Evolutionary conservation across 2,888 invertebrate genomes (phyloP).

Genomic region (Oeneis ivallda): DNA sequence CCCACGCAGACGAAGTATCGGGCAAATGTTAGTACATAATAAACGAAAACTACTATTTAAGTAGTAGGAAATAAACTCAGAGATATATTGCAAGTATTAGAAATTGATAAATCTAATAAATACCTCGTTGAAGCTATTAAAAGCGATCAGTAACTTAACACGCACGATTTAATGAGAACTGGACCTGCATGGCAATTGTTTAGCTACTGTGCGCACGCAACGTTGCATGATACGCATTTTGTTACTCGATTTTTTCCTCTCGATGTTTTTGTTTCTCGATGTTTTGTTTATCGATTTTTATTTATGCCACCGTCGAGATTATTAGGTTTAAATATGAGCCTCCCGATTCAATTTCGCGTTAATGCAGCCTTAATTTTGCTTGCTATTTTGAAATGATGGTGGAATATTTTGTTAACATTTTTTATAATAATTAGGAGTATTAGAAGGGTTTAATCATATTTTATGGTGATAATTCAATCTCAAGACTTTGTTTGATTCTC

Average conservation of each 20-base stretch:
- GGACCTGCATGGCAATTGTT: slow-evolving; percentile 34
- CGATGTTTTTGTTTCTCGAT: slow-evolving; percentile 21
- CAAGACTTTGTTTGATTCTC: too few relatives aligned
- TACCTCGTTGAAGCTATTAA: slow-evolving; percentile 40
- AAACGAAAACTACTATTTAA: background rate
- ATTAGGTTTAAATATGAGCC: slow-evolving; percentile 38
- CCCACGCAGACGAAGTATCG: background rate
- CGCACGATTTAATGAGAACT: slow-evolving; percentile 46
- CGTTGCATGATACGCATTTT: slow-evolving; percentile 62
- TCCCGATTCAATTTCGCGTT: slow-evolving; percentile 38
- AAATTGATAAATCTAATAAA: slow-evolving; percentile 40
- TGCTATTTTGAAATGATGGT: background rate
- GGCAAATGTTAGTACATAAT: background rate
- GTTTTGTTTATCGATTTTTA: slow-evolving; percentile 26
- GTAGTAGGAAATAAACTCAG: slow-evolving; percentile 2
- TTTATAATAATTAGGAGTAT: too few relatives aligned
- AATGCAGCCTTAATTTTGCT: slow-evolving; percentile 27
- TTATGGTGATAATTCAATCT: too few relatives aligned
- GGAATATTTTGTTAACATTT: too few relatives aligned
- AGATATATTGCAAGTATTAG: slow-evolving; percentile 32
- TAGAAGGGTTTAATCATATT: too few relatives aligned
- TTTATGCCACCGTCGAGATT: slow-evolving; percentile 33
- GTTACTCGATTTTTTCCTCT: slow-evolving; percentile 26
- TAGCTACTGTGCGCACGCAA: slow-evolving; percentile 63
- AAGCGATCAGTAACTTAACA: slow-evolving; percentile 42